Evolutionary conservation across 35 echinoderm and acorn worm genomes (phyloP), one percentile per base, ranked within the genome.

Genomic region (Acanthaster planci): DNA sequence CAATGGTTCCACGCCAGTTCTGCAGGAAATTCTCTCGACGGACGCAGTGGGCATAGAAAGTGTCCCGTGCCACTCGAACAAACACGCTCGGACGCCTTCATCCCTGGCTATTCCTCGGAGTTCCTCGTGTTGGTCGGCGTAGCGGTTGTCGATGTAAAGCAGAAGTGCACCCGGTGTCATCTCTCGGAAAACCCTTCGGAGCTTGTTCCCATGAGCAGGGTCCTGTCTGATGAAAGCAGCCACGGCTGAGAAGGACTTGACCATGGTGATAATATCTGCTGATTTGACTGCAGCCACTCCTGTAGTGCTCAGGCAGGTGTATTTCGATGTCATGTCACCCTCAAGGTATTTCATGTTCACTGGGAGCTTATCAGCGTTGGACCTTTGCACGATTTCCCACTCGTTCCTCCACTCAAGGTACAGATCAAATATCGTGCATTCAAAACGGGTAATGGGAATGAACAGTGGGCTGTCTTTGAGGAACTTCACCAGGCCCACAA

Each of bases 131-230:
- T 82, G 79, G 52, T 32, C 47, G 16, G 42, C 79, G 14, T 82
- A 52, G 1, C 0, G 14, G 34, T 82, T 82, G 79, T 82, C 79
- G 34, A 82, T 32, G 56, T 59, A 59, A 59, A 59, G 56, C 56
- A 59, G 19, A 2, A 59, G 27, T 4, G 64, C 64, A 9, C 64
- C 64, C 14, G 64, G 64, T 72, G 10, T 72, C 64, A 72, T 31
- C n/a, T 72, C 64, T 72, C 30, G 29, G 10, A 72, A 72, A 1
- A 72, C 34, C 34, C 30, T 10, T 31, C 64, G 64, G 34, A 72
- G 64, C 15, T 31, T 19, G 34, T 72, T 72, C 34, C 64, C 64
- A 29, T 72, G 64, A 29, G 64, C 23, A 26, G 22, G 7, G 26
- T 30, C 34, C 34, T 9, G 26, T 72, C 64, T 72, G 4, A 72